These are phyloP conservation scores for Abramis brama DNA, from an alignment of 2,113 vertebrate genomes.

Conservation along the genomic window DNA sequence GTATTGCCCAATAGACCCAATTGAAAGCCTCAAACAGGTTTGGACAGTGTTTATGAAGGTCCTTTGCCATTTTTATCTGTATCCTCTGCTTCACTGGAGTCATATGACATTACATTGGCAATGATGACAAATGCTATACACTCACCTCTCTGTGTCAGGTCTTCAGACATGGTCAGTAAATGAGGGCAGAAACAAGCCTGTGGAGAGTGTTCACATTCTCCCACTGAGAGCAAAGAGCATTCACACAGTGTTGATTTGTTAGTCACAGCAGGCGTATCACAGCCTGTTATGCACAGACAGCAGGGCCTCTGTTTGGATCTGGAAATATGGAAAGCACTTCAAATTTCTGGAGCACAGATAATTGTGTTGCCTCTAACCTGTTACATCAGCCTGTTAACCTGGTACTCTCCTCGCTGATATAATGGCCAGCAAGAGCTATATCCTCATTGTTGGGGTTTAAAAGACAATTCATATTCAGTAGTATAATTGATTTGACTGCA, in stretches of 20 bases:
- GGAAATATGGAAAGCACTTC: conserved; percentile 1
- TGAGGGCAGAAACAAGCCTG: not conserved
- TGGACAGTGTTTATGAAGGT: not conserved
- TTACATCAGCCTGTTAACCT: not conserved
- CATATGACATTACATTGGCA: not conserved
- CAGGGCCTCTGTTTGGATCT: not conserved
- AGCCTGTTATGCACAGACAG: not conserved
- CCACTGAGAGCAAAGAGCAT: not conserved
- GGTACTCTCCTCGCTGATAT: not conserved
- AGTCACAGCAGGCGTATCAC: not conserved
- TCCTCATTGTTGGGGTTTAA: not conserved
- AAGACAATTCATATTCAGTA: no score
- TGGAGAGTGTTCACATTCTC: not conserved
- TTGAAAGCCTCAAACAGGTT: not conserved
- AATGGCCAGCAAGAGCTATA: not conserved
- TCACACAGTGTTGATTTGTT: conserved; percentile 15
- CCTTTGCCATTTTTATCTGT: not conserved
- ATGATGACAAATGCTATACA: not conserved
- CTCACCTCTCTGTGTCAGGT: conserved; percentile 22
- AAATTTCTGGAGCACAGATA: not conserved
- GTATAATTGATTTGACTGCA: not conserved
- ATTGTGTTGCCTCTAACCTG: not conserved
- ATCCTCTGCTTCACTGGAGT: not conserved
- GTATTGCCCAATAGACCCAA: not conserved
- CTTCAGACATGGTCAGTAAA: not conserved